Evolutionary conservation across 1,140 invertebrate genomes (phyloP), one percentile per base, ranked within the genome.

Genomic region (Muscidifurax raptorellus): DNA sequence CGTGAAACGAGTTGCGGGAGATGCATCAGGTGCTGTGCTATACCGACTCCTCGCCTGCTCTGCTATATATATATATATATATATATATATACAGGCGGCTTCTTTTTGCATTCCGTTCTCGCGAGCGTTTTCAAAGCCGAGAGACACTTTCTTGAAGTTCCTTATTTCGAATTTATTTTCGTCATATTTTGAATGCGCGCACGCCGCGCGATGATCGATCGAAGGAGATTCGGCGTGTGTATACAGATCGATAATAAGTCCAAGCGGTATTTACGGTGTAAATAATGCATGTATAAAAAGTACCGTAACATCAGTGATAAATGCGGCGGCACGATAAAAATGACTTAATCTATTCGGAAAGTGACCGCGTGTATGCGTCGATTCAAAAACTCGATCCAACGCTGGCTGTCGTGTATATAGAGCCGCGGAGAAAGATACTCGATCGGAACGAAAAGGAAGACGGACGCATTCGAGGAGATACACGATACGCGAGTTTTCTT

Each of bases 401-500:
- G 67, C 10, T 30, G 10, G 30, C 10, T 71, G 67, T 15, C 15
- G 66, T 67, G 28, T 5, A 66, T 66, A 66, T 7, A 15, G 6
- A 10, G 28, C 28, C 9, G 7, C 28, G 0, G 18, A 32, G 71
- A 25, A 36, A 74, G 36, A 22, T 7, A 40, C n/a, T 74, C 72
- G 66, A 32, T 74, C 32, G 30, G 36, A 40, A 74, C 32, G 72
- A 74, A 74, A 74, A 40, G 32, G 72, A 74, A 72, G 32, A 28
- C 27, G 9, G 71, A 72, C 22, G 32, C 71, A 72, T 18, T 28
- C 71, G 71, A 36, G 27, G 28, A 32, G 71, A 52, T 52, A 52
- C 18, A 52, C 47, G 13, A 18, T 59, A 59, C 30, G 30, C 28
- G 72, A 74, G 72, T 71, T 71, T 71, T 86, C 86, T 80, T 86